A percentile compares a stretch with the other conserved stretches of the same genome.
These are phyloP conservation scores for Seriola dumerili DNA, from an alignment of 2,113 vertebrate genomes.

Conservation along the genomic window DNA sequence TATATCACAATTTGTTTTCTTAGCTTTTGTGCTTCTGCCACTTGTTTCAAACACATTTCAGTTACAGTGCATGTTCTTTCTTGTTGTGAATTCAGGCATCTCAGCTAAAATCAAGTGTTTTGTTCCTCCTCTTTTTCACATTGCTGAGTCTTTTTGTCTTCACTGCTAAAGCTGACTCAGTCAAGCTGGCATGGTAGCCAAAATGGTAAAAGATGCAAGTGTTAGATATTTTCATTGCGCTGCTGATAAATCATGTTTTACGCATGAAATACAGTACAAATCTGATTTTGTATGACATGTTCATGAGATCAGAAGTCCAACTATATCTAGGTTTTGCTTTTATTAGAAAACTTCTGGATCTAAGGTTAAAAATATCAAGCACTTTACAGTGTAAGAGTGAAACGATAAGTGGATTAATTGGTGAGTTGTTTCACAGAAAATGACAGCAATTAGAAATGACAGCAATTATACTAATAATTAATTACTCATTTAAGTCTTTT, in stretches of 20 bases:
- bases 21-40: conserved; percentile 21
- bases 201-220: conserved; percentile 9
- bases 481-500: not conserved
- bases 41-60: conserved; percentile 38
- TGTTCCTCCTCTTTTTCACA: not conserved
- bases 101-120: conserved; percentile 4
- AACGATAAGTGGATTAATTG: not conserved
- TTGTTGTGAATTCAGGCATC: conserved; percentile 6
- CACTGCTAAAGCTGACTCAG: conserved; percentile 4
- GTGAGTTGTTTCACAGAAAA: not conserved
- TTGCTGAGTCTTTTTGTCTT: conserved; percentile 33
- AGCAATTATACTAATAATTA: not conserved
- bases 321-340: not conserved
- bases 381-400: not conserved
- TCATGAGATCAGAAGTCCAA: not conserved
- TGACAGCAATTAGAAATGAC: not conserved
- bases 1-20: conserved; percentile 43
- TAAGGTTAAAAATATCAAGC: not conserved
- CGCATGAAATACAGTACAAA: not conserved
- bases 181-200: not conserved
- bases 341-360: not conserved
- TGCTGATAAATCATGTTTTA: not conserved
- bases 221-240: not conserved
- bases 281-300: not conserved
- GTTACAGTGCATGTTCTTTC: not conserved